Evolutionary conservation across 2,888 invertebrate genomes (phyloP).

Genomic region (Cinara cedri): DNA sequence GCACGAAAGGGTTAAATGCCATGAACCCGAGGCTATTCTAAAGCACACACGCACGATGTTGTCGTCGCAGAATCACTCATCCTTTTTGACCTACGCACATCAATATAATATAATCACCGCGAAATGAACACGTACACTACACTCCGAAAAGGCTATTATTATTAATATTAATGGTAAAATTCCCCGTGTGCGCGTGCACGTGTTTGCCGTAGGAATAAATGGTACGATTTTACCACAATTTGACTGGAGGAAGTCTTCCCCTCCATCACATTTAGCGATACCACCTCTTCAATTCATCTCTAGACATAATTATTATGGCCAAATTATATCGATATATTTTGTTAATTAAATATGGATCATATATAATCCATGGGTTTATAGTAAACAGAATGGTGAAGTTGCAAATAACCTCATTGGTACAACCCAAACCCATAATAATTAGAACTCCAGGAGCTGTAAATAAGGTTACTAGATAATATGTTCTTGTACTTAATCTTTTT

Average conservation of each 20-base stretch:
- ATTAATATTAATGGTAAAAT: constrained; percentile 34
- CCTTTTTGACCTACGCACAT: not conserved
- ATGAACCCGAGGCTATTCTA: constrained; percentile 16
- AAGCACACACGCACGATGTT: not conserved
- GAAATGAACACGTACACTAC: not conserved
- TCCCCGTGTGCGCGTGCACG: not conserved
- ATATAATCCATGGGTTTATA: too few species aligned
- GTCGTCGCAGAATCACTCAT: not conserved
- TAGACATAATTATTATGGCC: too few species aligned
- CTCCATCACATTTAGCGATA: too few species aligned
- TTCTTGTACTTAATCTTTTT: too few species aligned
- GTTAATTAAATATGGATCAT: too few species aligned
- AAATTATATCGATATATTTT: too few species aligned
- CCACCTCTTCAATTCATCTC: too few species aligned
- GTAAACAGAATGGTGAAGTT: too few species aligned
- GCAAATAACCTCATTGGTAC: too few species aligned
- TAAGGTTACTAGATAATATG: too few species aligned
- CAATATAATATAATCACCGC: not conserved
- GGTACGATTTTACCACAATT: constrained; percentile 25
- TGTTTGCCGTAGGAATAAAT: constrained; percentile 39
- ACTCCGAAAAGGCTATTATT: constrained; percentile 27
- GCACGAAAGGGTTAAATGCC: constrained; percentile 40
- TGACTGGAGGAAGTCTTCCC: not conserved
- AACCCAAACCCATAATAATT: too few species aligned
- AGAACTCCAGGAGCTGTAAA: too few species aligned